Evolutionary conservation across 2,113 vertebrate genomes (phyloP).

Genomic region (Microtus montanus): DNA sequence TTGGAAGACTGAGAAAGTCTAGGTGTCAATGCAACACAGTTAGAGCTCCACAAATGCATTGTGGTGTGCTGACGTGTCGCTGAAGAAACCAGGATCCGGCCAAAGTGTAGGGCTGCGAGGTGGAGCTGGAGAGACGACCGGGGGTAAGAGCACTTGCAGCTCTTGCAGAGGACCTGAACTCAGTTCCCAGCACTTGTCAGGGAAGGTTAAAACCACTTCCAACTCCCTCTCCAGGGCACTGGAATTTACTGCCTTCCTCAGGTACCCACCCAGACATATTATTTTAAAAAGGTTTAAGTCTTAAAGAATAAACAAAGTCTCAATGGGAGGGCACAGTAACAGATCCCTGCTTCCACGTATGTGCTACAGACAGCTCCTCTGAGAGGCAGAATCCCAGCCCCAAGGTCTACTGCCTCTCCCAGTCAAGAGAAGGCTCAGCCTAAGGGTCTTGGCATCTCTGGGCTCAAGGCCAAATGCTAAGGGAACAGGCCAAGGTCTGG

Average conservation of each 20-base stretch:
- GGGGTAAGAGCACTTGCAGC: not conserved
- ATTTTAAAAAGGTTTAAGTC: not conserved
- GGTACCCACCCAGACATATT: not conserved
- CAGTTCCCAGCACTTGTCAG: not conserved
- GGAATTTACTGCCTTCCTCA: not conserved
- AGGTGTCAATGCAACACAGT: not conserved
- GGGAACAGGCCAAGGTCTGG: not conserved
- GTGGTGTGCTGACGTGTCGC: not conserved
- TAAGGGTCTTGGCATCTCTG: not conserved
- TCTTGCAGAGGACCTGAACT: not conserved
- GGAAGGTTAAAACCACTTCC: not conserved
- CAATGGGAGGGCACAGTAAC: not conserved
- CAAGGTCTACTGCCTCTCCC: rapidly evolving
- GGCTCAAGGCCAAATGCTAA: not conserved
- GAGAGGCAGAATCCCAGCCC: not conserved
- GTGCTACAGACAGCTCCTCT: not conserved
- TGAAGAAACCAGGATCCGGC: not conserved
- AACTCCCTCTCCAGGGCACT: not conserved
- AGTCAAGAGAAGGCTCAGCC: not conserved
- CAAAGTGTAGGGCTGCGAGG: not conserved
- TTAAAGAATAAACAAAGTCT: not conserved
- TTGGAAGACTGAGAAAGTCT: not conserved
- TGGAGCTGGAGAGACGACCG: not conserved
- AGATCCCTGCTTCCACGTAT: not conserved
- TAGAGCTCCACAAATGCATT: not conserved